Evolutionary conservation across 37 sponge, comb jelly and placozoan genomes (phyloP).

Genomic region (Cliona cf. orientalis): DNA sequence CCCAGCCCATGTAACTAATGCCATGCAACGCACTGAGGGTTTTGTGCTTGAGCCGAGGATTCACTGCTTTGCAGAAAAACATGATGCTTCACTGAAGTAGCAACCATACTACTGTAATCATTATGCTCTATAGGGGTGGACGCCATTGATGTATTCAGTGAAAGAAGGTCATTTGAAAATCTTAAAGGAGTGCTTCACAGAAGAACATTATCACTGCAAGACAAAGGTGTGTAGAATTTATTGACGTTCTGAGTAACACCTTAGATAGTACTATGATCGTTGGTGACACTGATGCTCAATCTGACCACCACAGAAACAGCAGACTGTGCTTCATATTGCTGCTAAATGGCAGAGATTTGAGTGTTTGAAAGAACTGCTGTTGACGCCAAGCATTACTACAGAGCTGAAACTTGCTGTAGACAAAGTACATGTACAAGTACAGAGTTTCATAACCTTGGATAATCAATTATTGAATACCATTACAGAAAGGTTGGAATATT

Average conservation of each 20-base stretch:
- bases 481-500: constrained; percentile 30
- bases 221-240: background rate
- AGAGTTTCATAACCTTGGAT: background rate
- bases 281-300: background rate
- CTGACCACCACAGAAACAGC: constrained; percentile 12
- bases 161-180: constrained; percentile 15
- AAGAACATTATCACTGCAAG: background rate
- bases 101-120: no score
- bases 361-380: constrained; percentile 21
- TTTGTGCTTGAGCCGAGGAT: no score
- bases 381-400: background rate
- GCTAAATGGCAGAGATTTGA: constrained; percentile 5
- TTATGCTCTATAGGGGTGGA: constrained; percentile 23
- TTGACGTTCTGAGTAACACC: background rate
- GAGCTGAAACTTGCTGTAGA: constrained; percentile 9
- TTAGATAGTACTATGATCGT: background rate
- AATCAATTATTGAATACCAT: background rate
- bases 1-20: no score
- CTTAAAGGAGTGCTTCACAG: background rate
- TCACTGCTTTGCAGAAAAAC: no score
- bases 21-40: no score
- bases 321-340: constrained; percentile 20
- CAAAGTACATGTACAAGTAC: background rate
- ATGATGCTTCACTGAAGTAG: no score
- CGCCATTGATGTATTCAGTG: constrained; percentile 43